Base-by-base conservation (phyloP, 2,797 vertebrate genomes). In the Melanotaenia trifasciata region DNA sequence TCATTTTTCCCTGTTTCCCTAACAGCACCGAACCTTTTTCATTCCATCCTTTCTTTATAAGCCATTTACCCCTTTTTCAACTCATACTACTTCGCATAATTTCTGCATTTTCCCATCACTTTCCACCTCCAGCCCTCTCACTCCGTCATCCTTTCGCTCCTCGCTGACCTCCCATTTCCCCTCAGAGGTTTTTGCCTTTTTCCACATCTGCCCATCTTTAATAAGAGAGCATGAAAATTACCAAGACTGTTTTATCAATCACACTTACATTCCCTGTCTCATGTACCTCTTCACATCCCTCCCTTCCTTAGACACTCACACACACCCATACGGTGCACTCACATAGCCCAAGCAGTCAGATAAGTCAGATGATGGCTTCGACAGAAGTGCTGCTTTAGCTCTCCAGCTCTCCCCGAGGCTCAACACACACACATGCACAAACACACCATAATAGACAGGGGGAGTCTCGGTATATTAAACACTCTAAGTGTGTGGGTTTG, bases 371-470 rank as follows among this genome's bases (percentile, higher is more conserved):
- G 90, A 92, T 91, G 83, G 72, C 79, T 90, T 87, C 87, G 91
- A 92, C 92, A 93, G 90, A 87, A 92, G 83, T 91, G 91, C 89
- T 91, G 90, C 82, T 83, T 88, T 91, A 61, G 90, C 90, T 79
- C 76, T 82, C 76, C 85, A 61, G 90, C 90, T 79, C 76, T 82
- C 79, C 86, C 80, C 1, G 53, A 84, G 84, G 87, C 81, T 38
- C 18, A 54, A 57, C 78, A 71, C 56, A 84, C 26, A 72, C 36
- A 26, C 67, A 11, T 14, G 60, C 47, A 51, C 47, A 51, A 10
- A 51, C 40, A 47, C 60, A 72, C 33, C n/a, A 75, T 59, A 50
- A 67, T 72, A 78, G 74, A 81, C 87, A 86, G 81, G 89, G 66
- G 70, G 65, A 54, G 81, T 80, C 73, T 62, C 80, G 28, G 13